A percentile compares a stretch with the other conserved stretches of the same genome.
phyloP scores from a whole-genome alignment of 1,140 invertebrate species.

The Trichoplusia ni region DNA sequence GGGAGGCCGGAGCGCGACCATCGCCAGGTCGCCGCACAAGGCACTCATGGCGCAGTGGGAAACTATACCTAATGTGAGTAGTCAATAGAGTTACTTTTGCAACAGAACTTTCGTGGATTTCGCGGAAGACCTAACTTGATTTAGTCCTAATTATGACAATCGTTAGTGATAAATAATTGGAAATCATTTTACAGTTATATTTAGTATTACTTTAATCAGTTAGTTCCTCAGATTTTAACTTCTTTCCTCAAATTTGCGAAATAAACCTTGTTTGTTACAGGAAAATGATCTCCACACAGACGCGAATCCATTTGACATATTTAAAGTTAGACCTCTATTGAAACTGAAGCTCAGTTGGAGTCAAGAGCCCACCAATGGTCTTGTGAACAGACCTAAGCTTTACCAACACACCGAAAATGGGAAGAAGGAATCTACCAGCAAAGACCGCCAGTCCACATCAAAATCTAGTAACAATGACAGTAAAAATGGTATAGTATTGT shows the following conservation, averaged over 20 bases:
- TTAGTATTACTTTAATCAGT: neutral
- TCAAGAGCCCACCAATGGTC: conserved; percentile 85
- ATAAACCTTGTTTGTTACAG: conserved; percentile 54
- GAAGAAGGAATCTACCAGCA: conserved; percentile 62
- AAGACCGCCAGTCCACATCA: conserved; percentile 58
- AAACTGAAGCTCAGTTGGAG: conserved; percentile 93
- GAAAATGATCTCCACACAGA: conserved; percentile 74
- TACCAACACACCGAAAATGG: conserved; percentile 73
- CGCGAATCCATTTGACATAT: conserved; percentile 85
- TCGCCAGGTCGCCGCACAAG: conserved; percentile 77
- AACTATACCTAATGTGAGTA: conserved; percentile 87
- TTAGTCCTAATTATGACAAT: no score
- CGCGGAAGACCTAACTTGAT: no score
- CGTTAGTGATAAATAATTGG: no score
- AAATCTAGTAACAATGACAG: conserved; percentile 52
- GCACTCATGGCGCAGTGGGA: conserved; percentile 87
- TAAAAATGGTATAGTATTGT: conserved; percentile 62
- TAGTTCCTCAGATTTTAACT: no score
- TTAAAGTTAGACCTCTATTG: conserved; percentile 89
- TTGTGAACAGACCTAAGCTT: conserved; percentile 86
- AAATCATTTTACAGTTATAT: no score
- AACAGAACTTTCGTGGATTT: no score
- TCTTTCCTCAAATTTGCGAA: no score
- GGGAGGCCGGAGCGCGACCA: conserved; percentile 64
- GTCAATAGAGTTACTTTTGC: neutral